Conservation (phyloP, 2,797 vertebrate species). For the Cebuella pygmaea region DNA sequence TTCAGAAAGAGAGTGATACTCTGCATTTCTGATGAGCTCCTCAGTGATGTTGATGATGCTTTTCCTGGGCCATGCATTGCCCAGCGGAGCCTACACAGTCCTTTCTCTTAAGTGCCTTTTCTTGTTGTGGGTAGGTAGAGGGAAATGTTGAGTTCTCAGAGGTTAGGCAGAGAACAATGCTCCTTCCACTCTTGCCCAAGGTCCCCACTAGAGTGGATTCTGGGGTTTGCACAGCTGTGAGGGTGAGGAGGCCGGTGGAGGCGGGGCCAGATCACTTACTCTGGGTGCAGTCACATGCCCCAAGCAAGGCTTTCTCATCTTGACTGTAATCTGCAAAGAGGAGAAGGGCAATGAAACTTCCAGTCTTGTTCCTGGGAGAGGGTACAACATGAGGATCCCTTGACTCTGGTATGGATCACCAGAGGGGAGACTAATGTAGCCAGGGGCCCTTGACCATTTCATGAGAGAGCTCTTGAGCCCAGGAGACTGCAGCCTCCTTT, state of each 20-base stretch:
- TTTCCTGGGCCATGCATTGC: rapidly evolving
- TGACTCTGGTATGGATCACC: neutral
- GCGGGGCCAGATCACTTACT: conserved; percentile 83
- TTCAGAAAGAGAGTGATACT: neutral
- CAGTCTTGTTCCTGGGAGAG: neutral
- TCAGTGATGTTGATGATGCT: rapidly evolving
- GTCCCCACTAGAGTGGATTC: rapidly evolving
- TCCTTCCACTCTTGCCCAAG: neutral
- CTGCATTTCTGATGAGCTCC: neutral
- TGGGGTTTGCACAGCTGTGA: neutral
- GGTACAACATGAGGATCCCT: rapidly evolving
- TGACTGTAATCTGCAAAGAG: conserved; percentile 94
- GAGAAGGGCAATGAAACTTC: neutral
- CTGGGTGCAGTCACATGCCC: conserved; percentile 94
- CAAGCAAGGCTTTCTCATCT: conserved; percentile 96
- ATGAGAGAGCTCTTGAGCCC: neutral
- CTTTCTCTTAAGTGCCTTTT: neutral
- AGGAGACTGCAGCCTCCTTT: rapidly evolving
- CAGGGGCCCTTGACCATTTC: neutral
- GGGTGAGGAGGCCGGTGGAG: no score
- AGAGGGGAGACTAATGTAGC: neutral
- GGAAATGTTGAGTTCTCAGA: neutral
- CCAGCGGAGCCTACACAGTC: neutral
- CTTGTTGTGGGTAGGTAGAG: neutral
- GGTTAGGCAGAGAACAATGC: neutral